Conservation (phyloP, 2,888 invertebrate species). For the Dynastes tityus region DNA sequence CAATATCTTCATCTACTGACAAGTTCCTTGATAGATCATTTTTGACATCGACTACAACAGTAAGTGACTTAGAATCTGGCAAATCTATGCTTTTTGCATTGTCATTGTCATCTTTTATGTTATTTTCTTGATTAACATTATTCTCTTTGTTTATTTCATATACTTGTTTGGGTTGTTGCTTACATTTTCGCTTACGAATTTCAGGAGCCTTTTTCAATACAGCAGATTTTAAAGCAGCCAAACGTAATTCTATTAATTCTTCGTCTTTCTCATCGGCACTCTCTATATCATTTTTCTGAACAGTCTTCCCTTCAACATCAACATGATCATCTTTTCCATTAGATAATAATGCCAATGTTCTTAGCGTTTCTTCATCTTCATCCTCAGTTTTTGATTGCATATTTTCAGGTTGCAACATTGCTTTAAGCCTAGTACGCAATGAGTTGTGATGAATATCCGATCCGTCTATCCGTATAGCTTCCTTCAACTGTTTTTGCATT, state of each 20-base stretch:
- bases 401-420: slow-evolving; percentile 60
- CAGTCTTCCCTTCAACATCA: slow-evolving; percentile 63
- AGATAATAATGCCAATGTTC: slow-evolving; percentile 54
- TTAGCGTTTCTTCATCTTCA: slow-evolving; percentile 55
- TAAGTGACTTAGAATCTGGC: background rate
- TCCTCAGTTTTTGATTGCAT: slow-evolving; percentile 51
- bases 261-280: slow-evolving; percentile 61
- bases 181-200: slow-evolving; percentile 70
- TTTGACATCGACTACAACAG: background rate
- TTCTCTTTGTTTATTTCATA: slow-evolving; percentile 49
- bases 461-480: slow-evolving; percentile 71
- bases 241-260: slow-evolving; percentile 76
- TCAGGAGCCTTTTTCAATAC: slow-evolving; percentile 78
- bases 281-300: slow-evolving; percentile 45
- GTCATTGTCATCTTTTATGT: slow-evolving; percentile 46
- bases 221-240: slow-evolving; percentile 81
- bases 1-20: slow-evolving; percentile 76
- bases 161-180: slow-evolving; percentile 58
- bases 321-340: slow-evolving; percentile 70
- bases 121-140: slow-evolving; percentile 50
- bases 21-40: slow-evolving; percentile 60
- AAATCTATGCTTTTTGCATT: slow-evolving; percentile 17
- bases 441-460: slow-evolving; percentile 62
- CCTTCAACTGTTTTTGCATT: slow-evolving; percentile 70
- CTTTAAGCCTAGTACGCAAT: slow-evolving; percentile 64